These are phyloP conservation scores for Microvelia longipes DNA, from an alignment of 1,140 invertebrate genomes.

Conservation along the genomic window DNA sequence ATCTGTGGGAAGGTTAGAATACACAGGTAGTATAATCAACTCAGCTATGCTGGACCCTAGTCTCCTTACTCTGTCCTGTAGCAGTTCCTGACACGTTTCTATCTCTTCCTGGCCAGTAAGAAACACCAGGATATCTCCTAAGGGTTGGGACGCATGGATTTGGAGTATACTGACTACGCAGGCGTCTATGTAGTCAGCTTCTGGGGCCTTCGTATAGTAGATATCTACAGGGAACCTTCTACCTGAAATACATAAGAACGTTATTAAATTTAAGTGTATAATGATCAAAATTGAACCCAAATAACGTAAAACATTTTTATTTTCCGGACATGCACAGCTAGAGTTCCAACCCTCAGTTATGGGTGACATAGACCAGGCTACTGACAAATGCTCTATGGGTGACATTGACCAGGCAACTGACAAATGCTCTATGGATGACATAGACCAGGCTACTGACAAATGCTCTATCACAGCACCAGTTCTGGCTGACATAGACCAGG, in stretches of 20 bases:
- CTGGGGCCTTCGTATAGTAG: conserved; percentile 97
- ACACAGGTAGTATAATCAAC: conserved; percentile 87
- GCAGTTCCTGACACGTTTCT: conserved; percentile 85
- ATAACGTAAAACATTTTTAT: no score
- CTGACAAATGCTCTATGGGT: no score
- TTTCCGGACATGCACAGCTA: no score
- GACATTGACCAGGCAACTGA: no score
- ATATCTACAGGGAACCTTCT: conserved; percentile 76
- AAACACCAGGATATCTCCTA: conserved; percentile 93
- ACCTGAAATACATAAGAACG: conserved; percentile 27
- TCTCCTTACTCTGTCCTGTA: conserved; percentile 74
- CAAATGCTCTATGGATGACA: no score
- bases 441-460: no score
- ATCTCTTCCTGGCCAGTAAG: conserved; percentile 72
- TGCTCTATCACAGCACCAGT: no score
- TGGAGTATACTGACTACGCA: conserved; percentile 91
- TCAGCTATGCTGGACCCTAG: conserved; percentile 88
- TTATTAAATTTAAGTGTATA: no score
- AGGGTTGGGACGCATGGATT: conserved; percentile 90
- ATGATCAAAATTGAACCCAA: no score
- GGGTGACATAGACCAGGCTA: no score
- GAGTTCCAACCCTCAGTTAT: no score
- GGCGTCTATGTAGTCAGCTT: conserved; percentile 96
- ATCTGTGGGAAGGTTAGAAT: conserved; percentile 95
- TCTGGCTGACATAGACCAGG: no score